Evolutionary conservation across 2,797 vertebrate species (phyloP), one percentile per base, ranked within the genome.

Genomic region (Garrulus glandarius): DNA sequence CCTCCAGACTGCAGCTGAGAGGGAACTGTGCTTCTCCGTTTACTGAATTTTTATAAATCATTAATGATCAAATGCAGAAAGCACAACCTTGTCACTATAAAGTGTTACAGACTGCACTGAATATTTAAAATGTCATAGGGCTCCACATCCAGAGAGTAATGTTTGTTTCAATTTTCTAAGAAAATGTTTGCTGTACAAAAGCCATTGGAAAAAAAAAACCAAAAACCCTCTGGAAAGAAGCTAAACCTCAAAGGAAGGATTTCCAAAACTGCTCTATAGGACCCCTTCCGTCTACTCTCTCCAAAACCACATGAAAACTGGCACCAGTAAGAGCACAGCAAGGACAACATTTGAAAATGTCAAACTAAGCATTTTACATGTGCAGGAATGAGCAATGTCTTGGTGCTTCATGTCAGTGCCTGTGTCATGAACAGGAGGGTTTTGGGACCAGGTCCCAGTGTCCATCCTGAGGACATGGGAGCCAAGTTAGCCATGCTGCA

Each of bases 41-140:
- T 71, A 85, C 46, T 59, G 27, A 53, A 87, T 78, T 79, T 91
- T 92, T 86, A 93, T 83, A 72, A 95, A 92, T 91, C 88, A 85
- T 47, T 90, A 61, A 84, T 9, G 68, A 93, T 70, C 86, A 87
- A 95, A 94, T n/a, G 5, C 46, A 92, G 89, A 84, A 95, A 92
- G 79, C n/a, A 68, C 59, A 81, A 39, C 46, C 67, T 67, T 82
- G 70, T 84, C 55, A 88, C 49, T 83, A 61, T 21, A 65, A 91
- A 89, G 63, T 64, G 52, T 53, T 94, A 61, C 63, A 68, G 61
- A 81, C 65, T 84, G 69, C 65, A 86, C 16, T 60, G 82, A 84
- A 72, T 91, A 89, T 88, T 94, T 96, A 37, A 91, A 75, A 44
- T 82, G 52, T 59, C 67, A 76, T 6, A 92, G 36, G 46, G 32